Evolutionary conservation across 2,113 vertebrate genomes (phyloP).

Genomic region (Callospermophilus lateralis): DNA sequence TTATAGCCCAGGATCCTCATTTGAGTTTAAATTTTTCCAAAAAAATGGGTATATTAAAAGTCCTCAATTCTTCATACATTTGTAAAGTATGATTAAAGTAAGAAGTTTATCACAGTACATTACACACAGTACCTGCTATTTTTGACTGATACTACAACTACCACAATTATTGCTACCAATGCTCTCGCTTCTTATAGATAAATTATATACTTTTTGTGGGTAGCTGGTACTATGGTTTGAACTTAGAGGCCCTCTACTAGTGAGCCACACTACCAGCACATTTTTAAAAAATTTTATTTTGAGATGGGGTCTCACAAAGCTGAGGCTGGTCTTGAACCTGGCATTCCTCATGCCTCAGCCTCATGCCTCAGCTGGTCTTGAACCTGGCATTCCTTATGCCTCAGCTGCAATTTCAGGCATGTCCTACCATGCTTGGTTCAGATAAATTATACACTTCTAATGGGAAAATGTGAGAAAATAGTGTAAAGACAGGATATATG

Average conservation of each 20-base stretch:
- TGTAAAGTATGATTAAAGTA: background rate
- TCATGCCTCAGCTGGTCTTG: no score
- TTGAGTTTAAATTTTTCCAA: background rate
- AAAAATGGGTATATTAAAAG: background rate
- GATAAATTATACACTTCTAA: background rate
- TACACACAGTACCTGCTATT: background rate
- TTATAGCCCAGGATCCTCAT: background rate
- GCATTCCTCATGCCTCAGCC: no score
- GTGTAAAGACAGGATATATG: background rate
- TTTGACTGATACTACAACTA: background rate
- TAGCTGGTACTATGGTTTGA: no score
- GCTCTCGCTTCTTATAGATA: background rate
- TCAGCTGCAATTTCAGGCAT: no score
- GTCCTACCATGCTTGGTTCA: no score
- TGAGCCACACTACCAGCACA: no score
- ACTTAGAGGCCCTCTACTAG: no score
- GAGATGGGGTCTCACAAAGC: no score
- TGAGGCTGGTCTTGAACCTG: no score
- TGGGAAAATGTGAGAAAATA: background rate
- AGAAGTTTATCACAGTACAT: background rate
- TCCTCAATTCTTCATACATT: background rate
- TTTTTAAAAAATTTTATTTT: no score
- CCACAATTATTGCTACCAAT: background rate
- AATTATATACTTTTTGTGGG: background rate
- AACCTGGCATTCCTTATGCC: no score